Base-by-base conservation (phyloP, 1,140 invertebrate species). In the Drosophila chauvacae region DNA sequence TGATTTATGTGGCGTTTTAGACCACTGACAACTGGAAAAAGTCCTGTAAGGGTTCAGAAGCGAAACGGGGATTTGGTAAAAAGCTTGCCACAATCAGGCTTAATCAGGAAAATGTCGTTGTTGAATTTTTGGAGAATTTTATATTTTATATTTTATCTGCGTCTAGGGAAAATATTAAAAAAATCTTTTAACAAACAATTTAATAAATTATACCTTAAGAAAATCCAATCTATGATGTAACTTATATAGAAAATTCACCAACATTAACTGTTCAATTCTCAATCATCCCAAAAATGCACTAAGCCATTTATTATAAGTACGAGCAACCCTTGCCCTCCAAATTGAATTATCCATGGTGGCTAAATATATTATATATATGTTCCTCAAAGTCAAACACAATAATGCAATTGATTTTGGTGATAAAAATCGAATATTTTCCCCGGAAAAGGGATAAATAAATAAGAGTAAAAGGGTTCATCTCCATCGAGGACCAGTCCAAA, bases 371-470 rank as follows among this genome's bases (percentile, higher is more conserved):
- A 57, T 64, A 64, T 72, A 47, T 28, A 37, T 60, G 74, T 60
- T 62, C 16, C 39, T 35, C 42, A 71, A 77, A 80, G 53, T 61
- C 82, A 80, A 79, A 85, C 73, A 88, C 84, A 84, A 84, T 88
- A 88, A 88, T 80, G 80, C 77, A 90, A 88, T 88, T 88, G 85
- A 88, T 88, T 88, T 88, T 88, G 81, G 80, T 84, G 84, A 90
- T 90, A 88, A 88, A 88, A 88, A 90, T 88, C 85, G 82, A 88
- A 90, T 68, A 77, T 88, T 78, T 87, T 84, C 60, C 44, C 81
- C 60, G 51, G 41, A 78, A 81, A 80, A 44, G 58, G 42, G 73
- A 57, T 44, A 69, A 60, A 73, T 47, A 61, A 59, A 65, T 48
- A 72, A 64, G 77, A 80, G 47, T 77, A 69, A 75, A 55, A 78